These are phyloP conservation scores for Scyliorhinus canicula DNA, from an alignment of 2,797 vertebrate species.

Conservation along the genomic window DNA sequence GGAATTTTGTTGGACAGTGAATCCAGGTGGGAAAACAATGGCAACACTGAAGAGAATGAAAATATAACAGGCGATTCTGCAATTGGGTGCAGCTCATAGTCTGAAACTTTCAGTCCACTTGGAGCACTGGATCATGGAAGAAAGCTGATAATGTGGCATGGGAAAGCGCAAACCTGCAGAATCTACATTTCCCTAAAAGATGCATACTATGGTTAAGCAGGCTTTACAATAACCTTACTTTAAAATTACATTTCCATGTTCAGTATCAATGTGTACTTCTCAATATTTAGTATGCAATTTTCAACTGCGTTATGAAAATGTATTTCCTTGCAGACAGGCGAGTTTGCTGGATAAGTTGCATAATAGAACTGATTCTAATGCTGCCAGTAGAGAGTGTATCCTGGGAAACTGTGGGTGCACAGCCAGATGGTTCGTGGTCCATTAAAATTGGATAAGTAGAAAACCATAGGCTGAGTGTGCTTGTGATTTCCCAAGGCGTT, in stretches of 20 bases:
- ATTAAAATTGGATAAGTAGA: neutral
- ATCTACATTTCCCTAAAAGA: neutral
- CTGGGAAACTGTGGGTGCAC: neutral
- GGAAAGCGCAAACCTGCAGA: neutral
- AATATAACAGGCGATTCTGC: neutral
- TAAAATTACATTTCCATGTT: neutral
- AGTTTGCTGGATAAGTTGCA: neutral
- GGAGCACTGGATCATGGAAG: neutral
- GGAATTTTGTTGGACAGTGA: slow-evolving; percentile 44
- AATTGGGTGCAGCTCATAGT: neutral
- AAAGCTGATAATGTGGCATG: neutral
- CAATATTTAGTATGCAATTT: neutral
- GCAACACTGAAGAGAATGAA: neutral
- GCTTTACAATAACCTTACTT: neutral
- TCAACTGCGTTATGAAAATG: neutral
- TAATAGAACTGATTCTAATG: neutral
- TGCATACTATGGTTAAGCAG: neutral
- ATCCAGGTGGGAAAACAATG: slow-evolving; percentile 40
- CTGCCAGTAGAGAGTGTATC: neutral
- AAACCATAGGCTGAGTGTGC: neutral
- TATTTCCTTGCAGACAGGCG: neutral
- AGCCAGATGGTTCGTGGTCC: neutral
- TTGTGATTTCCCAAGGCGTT: neutral
- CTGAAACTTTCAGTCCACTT: neutral
- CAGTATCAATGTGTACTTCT: neutral